These are phyloP conservation scores for Psylliodes chrysocephalus DNA, from an alignment of 2,888 invertebrate species.

Conservation along the genomic window DNA sequence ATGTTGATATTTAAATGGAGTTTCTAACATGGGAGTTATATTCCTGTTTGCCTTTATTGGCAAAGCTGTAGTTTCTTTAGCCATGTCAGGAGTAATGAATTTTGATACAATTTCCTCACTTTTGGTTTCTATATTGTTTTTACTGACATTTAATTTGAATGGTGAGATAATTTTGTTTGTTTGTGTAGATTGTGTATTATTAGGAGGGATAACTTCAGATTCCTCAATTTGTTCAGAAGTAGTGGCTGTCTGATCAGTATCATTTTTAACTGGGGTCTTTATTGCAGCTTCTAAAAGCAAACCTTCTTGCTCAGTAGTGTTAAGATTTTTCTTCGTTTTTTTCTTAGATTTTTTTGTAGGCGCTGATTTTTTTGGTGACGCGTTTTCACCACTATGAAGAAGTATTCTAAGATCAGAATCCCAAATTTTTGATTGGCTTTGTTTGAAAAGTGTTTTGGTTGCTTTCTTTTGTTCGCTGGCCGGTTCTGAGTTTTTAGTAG, in stretches of 20 bases:
- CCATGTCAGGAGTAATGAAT: slow-evolving; percentile 43
- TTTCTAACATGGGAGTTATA: slow-evolving; percentile 51
- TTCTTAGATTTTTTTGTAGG: slow-evolving; percentile 27
- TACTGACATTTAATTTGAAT: slow-evolving; percentile 55
- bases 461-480: slow-evolving; percentile 2
- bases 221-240: background rate
- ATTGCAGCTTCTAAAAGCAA: slow-evolving; percentile 37
- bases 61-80: slow-evolving; percentile 7
- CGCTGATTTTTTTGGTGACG: slow-evolving; percentile 14
- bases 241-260: slow-evolving; percentile 1
- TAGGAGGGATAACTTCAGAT: background rate
- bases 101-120: slow-evolving; percentile 40
- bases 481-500: background rate
- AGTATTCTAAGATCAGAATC: slow-evolving; percentile 52
- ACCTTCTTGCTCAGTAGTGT: slow-evolving; percentile 31
- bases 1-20: slow-evolving; percentile 43
- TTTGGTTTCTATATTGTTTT: slow-evolving; percentile 41
- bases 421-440: slow-evolving; percentile 43
- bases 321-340: slow-evolving; percentile 25
- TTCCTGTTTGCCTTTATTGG: slow-evolving; percentile 47
- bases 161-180: slow-evolving; percentile 49
- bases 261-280: slow-evolving; percentile 27
- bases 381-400: background rate
- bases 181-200: slow-evolving; percentile 2
- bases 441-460: slow-evolving; percentile 19